Evolutionary conservation across 1,140 invertebrate genomes (phyloP).

Genomic region (Neodiprion pinetum): DNA sequence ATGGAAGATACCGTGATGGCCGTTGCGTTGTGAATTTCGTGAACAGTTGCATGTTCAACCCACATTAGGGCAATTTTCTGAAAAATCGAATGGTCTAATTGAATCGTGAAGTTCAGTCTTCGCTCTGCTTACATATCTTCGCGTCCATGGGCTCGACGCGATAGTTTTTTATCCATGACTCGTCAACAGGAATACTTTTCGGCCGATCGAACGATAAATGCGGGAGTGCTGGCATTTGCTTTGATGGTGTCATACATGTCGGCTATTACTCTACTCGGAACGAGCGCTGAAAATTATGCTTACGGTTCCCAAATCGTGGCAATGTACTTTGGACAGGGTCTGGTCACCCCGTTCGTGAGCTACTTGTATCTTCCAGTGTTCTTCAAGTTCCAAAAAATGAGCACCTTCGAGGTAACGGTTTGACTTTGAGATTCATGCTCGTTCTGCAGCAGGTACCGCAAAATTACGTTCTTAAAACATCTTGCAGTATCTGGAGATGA

Average conservation of each 20-base stretch:
- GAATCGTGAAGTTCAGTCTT: no score
- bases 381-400: constrained; percentile 79
- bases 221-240: constrained; percentile 80
- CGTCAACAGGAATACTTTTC: constrained; percentile 76
- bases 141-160: no score
- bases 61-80: no score
- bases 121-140: no score
- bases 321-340: constrained; percentile 78
- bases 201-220: constrained; percentile 75
- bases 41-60: no score
- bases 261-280: constrained; percentile 85
- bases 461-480: constrained; percentile 3
- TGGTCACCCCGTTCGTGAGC: constrained; percentile 77
- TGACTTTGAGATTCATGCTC: no score
- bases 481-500: constrained; percentile 74
- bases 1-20: no score
- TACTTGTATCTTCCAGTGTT: constrained; percentile 86
- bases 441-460: not conserved
- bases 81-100: no score
- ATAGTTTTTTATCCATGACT: constrained; percentile 11
- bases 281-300: constrained; percentile 80
- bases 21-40: no score
- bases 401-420: constrained; percentile 76
- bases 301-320: constrained; percentile 80
- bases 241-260: constrained; percentile 92